phyloP scores from a whole-genome alignment of 2,797 vertebrate species.

The Vultur gryphus region DNA sequence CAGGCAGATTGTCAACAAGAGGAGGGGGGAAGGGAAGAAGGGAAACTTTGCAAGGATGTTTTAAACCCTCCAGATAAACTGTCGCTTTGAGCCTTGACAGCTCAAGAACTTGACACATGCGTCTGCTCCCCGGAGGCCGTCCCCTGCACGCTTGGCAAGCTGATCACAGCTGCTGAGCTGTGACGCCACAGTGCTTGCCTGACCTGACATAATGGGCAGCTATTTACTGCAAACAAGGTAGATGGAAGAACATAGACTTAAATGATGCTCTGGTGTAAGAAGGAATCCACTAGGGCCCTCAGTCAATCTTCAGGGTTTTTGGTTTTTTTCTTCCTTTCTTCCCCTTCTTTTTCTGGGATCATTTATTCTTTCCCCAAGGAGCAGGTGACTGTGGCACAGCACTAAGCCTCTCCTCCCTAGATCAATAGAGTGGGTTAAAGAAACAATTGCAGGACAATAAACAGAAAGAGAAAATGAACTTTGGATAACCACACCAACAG shows the following conservation, averaged over 20 bases:
- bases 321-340: constrained; percentile 21
- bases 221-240: constrained; percentile 88
- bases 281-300: constrained; percentile 68
- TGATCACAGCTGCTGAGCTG: constrained; percentile 72
- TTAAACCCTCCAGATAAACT: constrained; percentile 77
- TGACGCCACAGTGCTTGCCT: constrained; percentile 75
- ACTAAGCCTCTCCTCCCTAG: constrained; percentile 48
- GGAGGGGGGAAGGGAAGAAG: constrained; percentile 39
- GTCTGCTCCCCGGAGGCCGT: constrained; percentile 44
- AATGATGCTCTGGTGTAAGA: constrained; percentile 83
- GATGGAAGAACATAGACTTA: constrained; percentile 81
- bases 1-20: constrained; percentile 76
- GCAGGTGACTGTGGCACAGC: constrained; percentile 63
- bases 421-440: constrained; percentile 78
- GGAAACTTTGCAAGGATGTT: constrained; percentile 65
- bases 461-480: constrained; percentile 76
- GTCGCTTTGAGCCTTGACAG: constrained; percentile 76
- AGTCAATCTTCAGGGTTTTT: constrained; percentile 64
- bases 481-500: constrained; percentile 29
- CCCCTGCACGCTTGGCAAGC: constrained; percentile 43
- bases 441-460: constrained; percentile 76
- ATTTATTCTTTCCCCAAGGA: constrained; percentile 58
- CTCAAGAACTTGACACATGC: constrained; percentile 72
- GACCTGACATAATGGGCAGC: constrained; percentile 85
- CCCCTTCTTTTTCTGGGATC: neutral